Evolutionary conservation across 2,797 vertebrate genomes (phyloP), one percentile per base, ranked within the genome.

Genomic region (Petrocephalus schoutedeni): DNA sequence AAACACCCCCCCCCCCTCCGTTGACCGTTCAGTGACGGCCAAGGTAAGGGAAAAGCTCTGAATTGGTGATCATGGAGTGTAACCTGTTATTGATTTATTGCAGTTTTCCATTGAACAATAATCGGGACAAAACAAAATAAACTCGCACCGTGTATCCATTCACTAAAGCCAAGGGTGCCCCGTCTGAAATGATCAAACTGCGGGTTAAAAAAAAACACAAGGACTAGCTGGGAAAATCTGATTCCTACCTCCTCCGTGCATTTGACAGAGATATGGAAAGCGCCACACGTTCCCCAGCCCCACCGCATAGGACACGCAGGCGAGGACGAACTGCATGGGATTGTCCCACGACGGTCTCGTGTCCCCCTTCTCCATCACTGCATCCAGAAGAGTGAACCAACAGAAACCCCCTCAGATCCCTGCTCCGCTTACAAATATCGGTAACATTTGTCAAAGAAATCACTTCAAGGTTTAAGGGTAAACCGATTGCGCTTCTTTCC

Each of bases 201-300:
- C 14, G 9, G 56, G 54, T 86, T 56, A 21, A n/a, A 58, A 85
- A 85, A 88, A 28, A 28, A 16, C 21, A 83, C 45, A 53, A 21
- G 45, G 21, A 54, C 45, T 84, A 54, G 21, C 21, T 84, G 82
- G n/a, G 45, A 53, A 51, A 84, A 54, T 28, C 21, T 21, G 32
- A 36, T 0, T 61, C 97, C 96, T 92, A 99, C 98, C 98, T 95
- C 98, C 98, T 88, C 98, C 98, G 0, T 98, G 97, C 97, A 97
- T 96, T 91, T 99, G 98, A 91, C 97, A 98, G 23, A 99, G 95
- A 91, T 99, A 99, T 0, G 98, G 98, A 91, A 99, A 99, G 41
- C 98, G 94, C 98, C 98, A 99, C 41, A 99, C 97, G 41, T 99
- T 99, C 14, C 98, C 98, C 89, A 99, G 94, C n/a, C 98, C 98